These are phyloP conservation scores for Oncopodura yosiiana DNA, from an alignment of 1,140 invertebrate species.

Conservation along the genomic window DNA sequence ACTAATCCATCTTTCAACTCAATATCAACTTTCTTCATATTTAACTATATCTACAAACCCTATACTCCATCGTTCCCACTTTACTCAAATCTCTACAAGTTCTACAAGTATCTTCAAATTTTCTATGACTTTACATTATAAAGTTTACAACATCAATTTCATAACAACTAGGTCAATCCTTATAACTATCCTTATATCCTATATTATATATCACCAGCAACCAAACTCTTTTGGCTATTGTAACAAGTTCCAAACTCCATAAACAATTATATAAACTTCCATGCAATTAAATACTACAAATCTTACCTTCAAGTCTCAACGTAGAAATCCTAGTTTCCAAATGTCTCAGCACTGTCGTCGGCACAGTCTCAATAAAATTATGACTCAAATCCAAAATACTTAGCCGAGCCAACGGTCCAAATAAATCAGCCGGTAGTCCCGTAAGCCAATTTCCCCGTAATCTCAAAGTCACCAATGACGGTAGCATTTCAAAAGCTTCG, in stretches of 20 bases:
- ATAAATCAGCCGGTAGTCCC: slow-evolving; percentile 63
- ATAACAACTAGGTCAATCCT: too few relatives aligned
- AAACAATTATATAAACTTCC: neutral
- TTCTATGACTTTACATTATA: too few relatives aligned
- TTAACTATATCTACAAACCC: too few relatives aligned
- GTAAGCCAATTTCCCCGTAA: slow-evolving; percentile 74
- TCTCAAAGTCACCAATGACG: slow-evolving; percentile 62
- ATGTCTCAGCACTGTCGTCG: slow-evolving; percentile 60
- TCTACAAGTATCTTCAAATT: too few relatives aligned
- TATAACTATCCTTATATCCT: too few relatives aligned
- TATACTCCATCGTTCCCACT: too few relatives aligned
- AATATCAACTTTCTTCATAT: too few relatives aligned
- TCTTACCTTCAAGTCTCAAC: slow-evolving; percentile 61
- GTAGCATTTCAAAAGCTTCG: slow-evolving; percentile 61
- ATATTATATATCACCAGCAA: too few relatives aligned
- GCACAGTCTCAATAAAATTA: slow-evolving; percentile 73
- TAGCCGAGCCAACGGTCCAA: slow-evolving; percentile 66
- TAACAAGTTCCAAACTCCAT: neutral
- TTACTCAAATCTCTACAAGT: too few relatives aligned
- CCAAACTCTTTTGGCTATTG: too few relatives aligned
- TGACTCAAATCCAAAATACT: slow-evolving; percentile 67
- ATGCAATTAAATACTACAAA: neutral
- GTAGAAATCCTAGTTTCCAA: slow-evolving; percentile 70
- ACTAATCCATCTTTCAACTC: too few relatives aligned
- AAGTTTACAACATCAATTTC: too few relatives aligned